A percentile compares a stretch with the other conserved stretches of the same genome.
Evolutionary conservation across 2,113 vertebrate species (phyloP).

Genomic region (Urocolius indicus): DNA sequence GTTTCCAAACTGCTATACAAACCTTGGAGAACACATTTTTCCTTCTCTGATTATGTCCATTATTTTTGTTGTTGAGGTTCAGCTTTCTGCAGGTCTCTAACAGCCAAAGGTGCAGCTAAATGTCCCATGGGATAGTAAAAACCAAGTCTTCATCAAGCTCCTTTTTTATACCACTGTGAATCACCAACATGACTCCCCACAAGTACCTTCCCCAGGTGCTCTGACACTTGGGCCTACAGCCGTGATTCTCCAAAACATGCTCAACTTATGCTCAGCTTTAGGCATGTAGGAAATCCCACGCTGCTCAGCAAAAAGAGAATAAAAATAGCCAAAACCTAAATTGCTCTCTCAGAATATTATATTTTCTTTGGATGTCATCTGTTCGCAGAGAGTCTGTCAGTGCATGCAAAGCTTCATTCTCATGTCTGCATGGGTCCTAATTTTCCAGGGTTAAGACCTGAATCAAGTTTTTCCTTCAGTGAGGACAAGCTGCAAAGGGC

Average conservation of each 20-base stretch:
- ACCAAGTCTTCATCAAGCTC: accelerated
- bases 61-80: background rate
- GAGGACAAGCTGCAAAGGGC: background rate
- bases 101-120: background rate
- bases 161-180: background rate
- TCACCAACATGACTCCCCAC: background rate
- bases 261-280: background rate
- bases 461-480: background rate
- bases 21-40: background rate
- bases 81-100: background rate
- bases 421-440: background rate
- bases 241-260: background rate
- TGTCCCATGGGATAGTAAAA: background rate
- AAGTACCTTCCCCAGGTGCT: background rate
- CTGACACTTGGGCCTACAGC: background rate
- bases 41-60: background rate
- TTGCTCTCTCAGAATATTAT: background rate
- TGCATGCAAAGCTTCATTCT: background rate
- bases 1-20: background rate
- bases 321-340: background rate
- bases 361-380: background rate
- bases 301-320: background rate
- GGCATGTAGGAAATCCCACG: background rate
- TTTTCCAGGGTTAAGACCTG: conserved; percentile 10
- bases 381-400: background rate